These are phyloP conservation scores for Hippocampus comes DNA, from an alignment of 2,113 vertebrate genomes.

Conservation along the genomic window DNA sequence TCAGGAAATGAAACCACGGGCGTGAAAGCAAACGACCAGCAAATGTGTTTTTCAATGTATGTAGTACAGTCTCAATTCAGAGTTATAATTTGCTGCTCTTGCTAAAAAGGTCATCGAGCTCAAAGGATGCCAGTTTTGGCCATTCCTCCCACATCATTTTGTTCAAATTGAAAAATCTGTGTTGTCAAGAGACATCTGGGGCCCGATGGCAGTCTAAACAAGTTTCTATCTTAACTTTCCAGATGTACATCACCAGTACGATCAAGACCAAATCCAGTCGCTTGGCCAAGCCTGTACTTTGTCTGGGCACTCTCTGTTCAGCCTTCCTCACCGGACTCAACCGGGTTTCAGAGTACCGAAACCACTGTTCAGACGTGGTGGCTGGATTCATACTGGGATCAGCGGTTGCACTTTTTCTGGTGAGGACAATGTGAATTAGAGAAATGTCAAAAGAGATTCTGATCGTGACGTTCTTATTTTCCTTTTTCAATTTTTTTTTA, in stretches of 20 bases:
- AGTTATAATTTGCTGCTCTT: too few species aligned
- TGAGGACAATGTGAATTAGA: conserved; percentile 51
- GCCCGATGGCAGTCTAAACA: background rate
- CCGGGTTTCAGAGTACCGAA: conserved; percentile 93
- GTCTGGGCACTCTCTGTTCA: conserved; percentile 89
- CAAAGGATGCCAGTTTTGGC: too few species aligned
- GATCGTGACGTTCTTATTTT: conserved; percentile 31
- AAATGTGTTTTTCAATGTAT: too few species aligned
- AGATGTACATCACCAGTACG: conserved; percentile 99
- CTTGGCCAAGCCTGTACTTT: conserved; percentile 93
- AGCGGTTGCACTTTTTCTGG: conserved; percentile 91
- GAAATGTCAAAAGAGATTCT: conserved; percentile 6
- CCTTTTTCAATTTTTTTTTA: conserved; percentile 1
- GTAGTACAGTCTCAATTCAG: too few species aligned
- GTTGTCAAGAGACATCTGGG: background rate
- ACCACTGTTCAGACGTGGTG: conserved; percentile 94
- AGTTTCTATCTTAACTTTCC: conserved; percentile 9
- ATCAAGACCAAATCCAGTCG: conserved; percentile 97
- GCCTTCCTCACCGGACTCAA: conserved; percentile 94
- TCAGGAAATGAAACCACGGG: too few species aligned
- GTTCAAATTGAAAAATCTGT: too few species aligned
- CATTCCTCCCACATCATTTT: too few species aligned
- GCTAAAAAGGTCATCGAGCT: too few species aligned
- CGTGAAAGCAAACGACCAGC: too few species aligned
- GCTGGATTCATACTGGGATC: conserved; percentile 93